Evolutionary conservation across 2,797 vertebrate genomes (phyloP), one percentile per base, ranked within the genome.

Genomic region (Harpagifer antarcticus): DNA sequence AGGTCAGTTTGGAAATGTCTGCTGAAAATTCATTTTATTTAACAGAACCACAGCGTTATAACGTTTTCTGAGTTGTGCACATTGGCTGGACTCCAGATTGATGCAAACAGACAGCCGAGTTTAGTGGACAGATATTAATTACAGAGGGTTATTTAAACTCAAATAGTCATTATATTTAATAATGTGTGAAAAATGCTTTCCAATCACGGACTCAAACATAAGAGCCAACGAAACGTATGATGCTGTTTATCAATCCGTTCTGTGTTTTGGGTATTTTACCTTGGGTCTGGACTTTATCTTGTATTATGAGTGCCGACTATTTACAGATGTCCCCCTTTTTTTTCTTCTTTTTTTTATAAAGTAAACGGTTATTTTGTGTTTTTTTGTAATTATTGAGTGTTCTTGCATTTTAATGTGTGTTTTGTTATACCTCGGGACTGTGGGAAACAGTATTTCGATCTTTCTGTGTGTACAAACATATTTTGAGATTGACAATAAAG

Each of bases 1-100:
- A 13, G 47, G 54, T 67, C 31, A 43, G 2, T 17, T 60, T 65
- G 3, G 14, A 56, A 53, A 75, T 20, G 40, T 53, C 61, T 58
- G 0, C 33, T 37, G 33, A 9, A 37, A 2, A 37, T 9, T 0
- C 33, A 2, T 37, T 9, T 42, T 15, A 54, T 42, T 14, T 14
- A 47, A 54, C 1, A 48, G 2, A 43, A n/a, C 40, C 14, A 54
- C 20, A 3, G 17, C 1, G 40, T 37, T 60, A 20, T 42, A 13
- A 54, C 14, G 49, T 43, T 17, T 50, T 2, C 19, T 15, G 0
- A 33, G 33, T 12, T 17, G 50, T 40, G 60, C 11, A 8, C 33
- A 37, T 6, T 48, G 44, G 43, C 40, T 45, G 17, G 4, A 12
- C 20, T 50, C 0, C 15, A 14, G 20, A 20, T 43, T 15, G 43